Conservation (phyloP, 2,797 vertebrate species). For the Micropoecilia bifurca region DNA sequence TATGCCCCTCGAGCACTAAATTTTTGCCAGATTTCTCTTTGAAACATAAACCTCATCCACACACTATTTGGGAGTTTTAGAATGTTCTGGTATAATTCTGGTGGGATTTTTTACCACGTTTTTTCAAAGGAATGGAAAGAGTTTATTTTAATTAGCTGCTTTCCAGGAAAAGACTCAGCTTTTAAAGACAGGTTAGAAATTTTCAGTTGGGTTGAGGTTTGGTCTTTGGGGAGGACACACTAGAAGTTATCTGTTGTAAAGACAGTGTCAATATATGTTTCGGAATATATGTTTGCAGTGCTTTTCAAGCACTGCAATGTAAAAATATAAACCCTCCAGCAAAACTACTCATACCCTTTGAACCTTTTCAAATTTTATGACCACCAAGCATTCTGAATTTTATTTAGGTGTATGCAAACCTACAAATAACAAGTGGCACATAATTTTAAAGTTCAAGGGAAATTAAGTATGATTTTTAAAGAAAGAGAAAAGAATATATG, state of each 20-base stretch:
- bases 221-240: neutral
- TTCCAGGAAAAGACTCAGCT: neutral
- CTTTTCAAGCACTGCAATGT: neutral
- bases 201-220: neutral
- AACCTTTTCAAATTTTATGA: neutral
- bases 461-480: neutral
- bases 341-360: neutral
- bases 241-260: neutral
- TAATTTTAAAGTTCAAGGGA: neutral
- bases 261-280: neutral
- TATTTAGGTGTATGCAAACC: neutral
- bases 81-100: neutral
- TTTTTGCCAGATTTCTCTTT: neutral
- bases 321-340: neutral
- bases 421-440: neutral
- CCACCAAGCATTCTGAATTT: neutral
- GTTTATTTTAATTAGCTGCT: neutral
- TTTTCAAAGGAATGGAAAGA: neutral
- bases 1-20: neutral
- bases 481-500: neutral
- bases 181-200: neutral
- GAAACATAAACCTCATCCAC: neutral
- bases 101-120: neutral
- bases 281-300: too few relatives aligned
- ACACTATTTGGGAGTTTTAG: neutral